A percentile compares a stretch with the other conserved stretches of the same genome.
Evolutionary conservation across 2,888 invertebrate genomes (phyloP).

Genomic region (Cephus sareptanus): DNA sequence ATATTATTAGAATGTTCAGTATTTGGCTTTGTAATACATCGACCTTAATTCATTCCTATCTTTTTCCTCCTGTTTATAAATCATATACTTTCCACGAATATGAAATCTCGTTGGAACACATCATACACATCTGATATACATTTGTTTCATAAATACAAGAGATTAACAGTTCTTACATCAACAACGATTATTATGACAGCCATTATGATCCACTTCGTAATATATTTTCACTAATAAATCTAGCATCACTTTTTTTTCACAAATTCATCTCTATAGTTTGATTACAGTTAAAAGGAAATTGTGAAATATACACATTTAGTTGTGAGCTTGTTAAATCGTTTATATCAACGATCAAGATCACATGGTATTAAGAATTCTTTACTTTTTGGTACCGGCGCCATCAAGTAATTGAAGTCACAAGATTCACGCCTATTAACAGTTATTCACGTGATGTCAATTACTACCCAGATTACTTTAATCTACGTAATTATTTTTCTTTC

Average conservation of each 20-base stretch:
- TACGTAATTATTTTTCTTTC: constrained; percentile 46
- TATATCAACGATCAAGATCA: not conserved
- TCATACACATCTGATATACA: constrained; percentile 22
- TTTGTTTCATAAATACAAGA: constrained; percentile 22
- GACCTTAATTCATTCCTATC: not conserved
- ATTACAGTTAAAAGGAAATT: not conserved
- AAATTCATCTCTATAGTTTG: not conserved
- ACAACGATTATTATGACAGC: constrained; percentile 23
- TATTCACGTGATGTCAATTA: not conserved
- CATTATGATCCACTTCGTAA: constrained; percentile 18
- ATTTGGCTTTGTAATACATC: not conserved
- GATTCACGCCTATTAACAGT: not conserved
- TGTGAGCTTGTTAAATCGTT: not conserved
- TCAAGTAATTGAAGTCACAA: not conserved
- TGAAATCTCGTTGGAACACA: not conserved
- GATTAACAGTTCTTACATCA: constrained; percentile 21
- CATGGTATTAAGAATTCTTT: not conserved
- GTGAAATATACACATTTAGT: not conserved
- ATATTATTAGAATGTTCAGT: not conserved
- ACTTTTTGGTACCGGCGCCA: not conserved
- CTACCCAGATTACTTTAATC: not conserved
- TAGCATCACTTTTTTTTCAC: not conserved
- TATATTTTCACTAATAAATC: constrained; percentile 9
- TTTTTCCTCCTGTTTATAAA: not conserved
- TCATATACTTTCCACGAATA: not conserved